Conservation (phyloP, 2,888 invertebrate genomes). For the Mythimna pallens region DNA sequence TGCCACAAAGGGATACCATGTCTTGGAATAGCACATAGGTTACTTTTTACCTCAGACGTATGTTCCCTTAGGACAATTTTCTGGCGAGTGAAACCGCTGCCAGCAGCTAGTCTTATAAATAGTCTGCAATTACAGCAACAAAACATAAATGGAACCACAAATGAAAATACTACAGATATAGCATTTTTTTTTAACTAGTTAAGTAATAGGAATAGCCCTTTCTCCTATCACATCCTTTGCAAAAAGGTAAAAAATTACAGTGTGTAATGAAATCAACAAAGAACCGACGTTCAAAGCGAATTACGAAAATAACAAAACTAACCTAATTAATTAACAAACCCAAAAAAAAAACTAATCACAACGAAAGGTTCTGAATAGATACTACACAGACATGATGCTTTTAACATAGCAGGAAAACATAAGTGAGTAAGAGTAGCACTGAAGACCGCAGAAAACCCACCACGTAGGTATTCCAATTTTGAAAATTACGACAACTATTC, state of each 20-base stretch:
- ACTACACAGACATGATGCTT: neutral
- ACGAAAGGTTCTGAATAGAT: slow-evolving; percentile 20
- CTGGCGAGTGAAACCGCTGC: too few relatives aligned
- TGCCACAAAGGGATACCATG: too few relatives aligned
- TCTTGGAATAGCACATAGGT: too few relatives aligned
- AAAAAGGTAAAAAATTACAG: neutral
- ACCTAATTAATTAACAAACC: slow-evolving; percentile 24
- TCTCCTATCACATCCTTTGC: neutral
- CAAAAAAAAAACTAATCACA: slow-evolving; percentile 29
- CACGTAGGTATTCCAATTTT: slow-evolving; percentile 19
- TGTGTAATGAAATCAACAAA: slow-evolving; percentile 14
- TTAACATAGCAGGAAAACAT: slow-evolving; percentile 24
- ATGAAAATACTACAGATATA: neutral
- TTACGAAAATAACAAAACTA: slow-evolving; percentile 20
- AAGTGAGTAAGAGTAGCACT: neutral
- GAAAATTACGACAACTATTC: slow-evolving; percentile 27
- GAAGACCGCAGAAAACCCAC: neutral
- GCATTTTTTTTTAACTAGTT: too few relatives aligned
- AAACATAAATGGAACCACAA: neutral
- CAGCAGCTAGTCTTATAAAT: neutral
- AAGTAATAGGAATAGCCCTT: neutral
- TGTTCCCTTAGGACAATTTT: too few relatives aligned
- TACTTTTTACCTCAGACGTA: too few relatives aligned
- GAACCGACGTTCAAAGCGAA: slow-evolving; percentile 8
- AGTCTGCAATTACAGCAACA: neutral